Evolutionary conservation across 2,888 invertebrate genomes (phyloP), one percentile per base, ranked within the genome.

Genomic region (Callimorpha dominula): DNA sequence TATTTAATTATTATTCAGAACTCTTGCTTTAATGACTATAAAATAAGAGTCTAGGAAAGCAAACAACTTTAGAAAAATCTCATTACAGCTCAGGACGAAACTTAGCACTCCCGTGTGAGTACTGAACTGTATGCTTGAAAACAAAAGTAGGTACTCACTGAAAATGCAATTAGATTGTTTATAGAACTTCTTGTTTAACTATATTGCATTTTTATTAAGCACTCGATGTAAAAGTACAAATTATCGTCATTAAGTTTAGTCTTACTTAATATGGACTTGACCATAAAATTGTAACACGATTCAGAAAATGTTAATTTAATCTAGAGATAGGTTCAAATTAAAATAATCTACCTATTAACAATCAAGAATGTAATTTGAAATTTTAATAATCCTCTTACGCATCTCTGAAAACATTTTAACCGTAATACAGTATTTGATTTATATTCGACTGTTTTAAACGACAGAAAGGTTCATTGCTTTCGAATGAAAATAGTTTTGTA

Each of bases 401-500:
- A 52, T 62, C 14, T 71, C 52, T 66, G 62, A 71, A 62, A 42
- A 62, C 52, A 42, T 54, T 15, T 68, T 46, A 68, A 49, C n/a
- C 49, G 64, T 72, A 65, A 67, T 67, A 57, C 31, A 67, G 14
- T 68, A 54, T 43, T 62, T 63, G 63, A 72, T 50, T 70, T 14
- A 72, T 72, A 62, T 49, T 17, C 64, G 42, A 65, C 54, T 64
- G 72, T 72, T 67, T 65, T 40, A 50, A 65, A 77, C 78, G 71
- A 81, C 76, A 72, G 43, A 71, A 78, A 76, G 76, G 71, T 75
- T 76, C 71, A 75, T 78, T 73, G 77, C 77, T 75, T 82, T 84
- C 80, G 84, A 89, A 89, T 90, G 87, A 88, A 89, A 89, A 89
- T 91, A 91, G 90, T 91, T 57, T 43, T 90, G 76, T 79, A 65